These are phyloP conservation scores for Rhombomys opimus DNA, from an alignment of 2,113 vertebrate species.

Conservation along the genomic window DNA sequence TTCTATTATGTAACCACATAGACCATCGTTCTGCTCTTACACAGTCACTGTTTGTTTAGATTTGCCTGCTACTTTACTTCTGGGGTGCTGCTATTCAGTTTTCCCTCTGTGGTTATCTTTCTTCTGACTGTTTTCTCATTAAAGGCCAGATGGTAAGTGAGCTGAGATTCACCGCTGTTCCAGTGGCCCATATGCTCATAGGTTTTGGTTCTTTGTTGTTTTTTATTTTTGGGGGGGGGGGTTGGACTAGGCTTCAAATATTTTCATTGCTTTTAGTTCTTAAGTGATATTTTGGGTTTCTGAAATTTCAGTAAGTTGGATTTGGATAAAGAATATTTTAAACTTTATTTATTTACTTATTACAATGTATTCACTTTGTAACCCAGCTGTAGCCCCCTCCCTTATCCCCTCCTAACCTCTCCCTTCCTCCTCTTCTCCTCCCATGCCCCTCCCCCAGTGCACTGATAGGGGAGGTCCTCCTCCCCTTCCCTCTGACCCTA, in stretches of 20 bases:
- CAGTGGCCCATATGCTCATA: background rate
- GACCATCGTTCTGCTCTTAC: background rate
- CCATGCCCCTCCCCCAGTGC: too few relatives aligned
- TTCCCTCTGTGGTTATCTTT: background rate
- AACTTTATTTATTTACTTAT: too few relatives aligned
- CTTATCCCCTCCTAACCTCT: too few relatives aligned
- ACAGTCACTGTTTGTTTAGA: background rate
- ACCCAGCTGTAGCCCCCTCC: too few relatives aligned
- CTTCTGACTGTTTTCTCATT: background rate
- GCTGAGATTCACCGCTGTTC: background rate
- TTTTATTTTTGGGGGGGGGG: background rate
- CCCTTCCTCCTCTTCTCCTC: too few relatives aligned
- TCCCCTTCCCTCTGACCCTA: too few relatives aligned
- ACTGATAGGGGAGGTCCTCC: too few relatives aligned
- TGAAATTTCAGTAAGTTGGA: background rate
- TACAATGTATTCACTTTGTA: too few relatives aligned
- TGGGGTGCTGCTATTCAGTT: background rate
- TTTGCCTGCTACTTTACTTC: background rate
- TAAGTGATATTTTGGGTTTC: background rate
- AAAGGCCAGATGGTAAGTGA: background rate
- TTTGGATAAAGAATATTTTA: background rate
- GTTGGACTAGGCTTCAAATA: background rate
- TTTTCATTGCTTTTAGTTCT: background rate
- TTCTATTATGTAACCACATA: background rate
- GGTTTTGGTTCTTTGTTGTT: background rate